phyloP scores from a whole-genome alignment of 2,797 vertebrate species.

The Gastrophryne carolinensis region DNA sequence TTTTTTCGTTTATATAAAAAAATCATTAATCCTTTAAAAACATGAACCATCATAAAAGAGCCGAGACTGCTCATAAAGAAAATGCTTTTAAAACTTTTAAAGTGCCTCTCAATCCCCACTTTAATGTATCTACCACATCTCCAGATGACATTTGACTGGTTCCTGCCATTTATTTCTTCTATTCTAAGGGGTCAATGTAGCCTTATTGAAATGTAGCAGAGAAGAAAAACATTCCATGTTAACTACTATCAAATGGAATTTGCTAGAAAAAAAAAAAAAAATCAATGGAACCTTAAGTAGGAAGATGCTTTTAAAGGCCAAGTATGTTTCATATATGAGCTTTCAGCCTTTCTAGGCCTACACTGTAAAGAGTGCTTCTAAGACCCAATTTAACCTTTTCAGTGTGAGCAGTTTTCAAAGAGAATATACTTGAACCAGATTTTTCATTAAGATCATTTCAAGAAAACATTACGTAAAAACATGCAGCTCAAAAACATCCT shows the following conservation, averaged over 20 bases:
- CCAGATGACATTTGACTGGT: constrained; percentile 2
- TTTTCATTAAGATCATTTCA: not conserved
- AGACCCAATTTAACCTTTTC: not conserved
- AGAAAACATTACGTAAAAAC: not conserved
- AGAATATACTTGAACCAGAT: too few species aligned
- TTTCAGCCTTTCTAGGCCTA: constrained; percentile 12
- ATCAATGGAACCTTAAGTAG: constrained; percentile 31
- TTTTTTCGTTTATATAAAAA: too few species aligned
- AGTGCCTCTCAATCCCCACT: not conserved
- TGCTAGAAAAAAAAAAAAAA: constrained; percentile 31
- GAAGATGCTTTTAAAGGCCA: constrained; percentile 44
- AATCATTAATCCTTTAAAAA: not conserved
- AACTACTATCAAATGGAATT: constrained; percentile 39
- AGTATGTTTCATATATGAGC: constrained; percentile 15
- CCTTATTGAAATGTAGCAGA: constrained; percentile 27
- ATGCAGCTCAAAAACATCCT: too few species aligned
- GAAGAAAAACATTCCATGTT: constrained; percentile 14
- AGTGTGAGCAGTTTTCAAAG: not conserved
- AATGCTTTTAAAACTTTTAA: not conserved
- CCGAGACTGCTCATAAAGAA: not conserved
- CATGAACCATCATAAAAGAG: not conserved
- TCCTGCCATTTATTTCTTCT: constrained; percentile 2
- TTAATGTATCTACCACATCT: not conserved
- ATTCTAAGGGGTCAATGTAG: not conserved
- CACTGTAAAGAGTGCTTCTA: not conserved